phyloP scores from a whole-genome alignment of 2,888 invertebrate genomes.

The Melieria picta region DNA sequence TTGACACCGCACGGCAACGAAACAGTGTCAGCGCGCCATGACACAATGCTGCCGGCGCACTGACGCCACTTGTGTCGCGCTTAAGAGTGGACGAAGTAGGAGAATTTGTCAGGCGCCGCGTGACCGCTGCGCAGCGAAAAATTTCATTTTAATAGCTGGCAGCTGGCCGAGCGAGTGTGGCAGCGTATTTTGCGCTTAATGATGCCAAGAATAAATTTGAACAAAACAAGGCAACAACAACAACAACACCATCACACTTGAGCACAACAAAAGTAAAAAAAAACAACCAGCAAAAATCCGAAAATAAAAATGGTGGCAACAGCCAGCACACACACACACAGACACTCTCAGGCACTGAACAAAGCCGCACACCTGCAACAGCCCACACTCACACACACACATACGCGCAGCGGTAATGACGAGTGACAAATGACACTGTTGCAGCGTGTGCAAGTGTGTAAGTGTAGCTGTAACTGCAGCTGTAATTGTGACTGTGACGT shows the following conservation, averaged over 20 bases:
- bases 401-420: conserved; percentile 8
- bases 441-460: conserved; percentile 4
- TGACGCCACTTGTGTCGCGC: no score
- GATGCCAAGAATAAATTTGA: conserved; percentile 30
- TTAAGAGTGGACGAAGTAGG: neutral
- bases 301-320: no score
- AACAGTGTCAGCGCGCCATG: no score
- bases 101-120: neutral
- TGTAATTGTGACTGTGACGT: neutral
- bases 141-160: neutral
- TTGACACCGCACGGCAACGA: no score
- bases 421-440: conserved; percentile 22
- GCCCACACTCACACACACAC: no score
- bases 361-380: no score
- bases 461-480: neutral
- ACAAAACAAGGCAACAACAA: conserved; percentile 14
- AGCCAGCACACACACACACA: no score
- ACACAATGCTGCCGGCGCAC: no score
- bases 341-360: no score
- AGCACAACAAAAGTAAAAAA: conserved; percentile 17
- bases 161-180: neutral
- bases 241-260: conserved; percentile 3
- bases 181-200: conserved; percentile 19
- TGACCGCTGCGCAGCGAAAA: neutral
- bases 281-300: conserved; percentile 19